These are phyloP conservation scores for Nebria brevicollis DNA, from an alignment of 2,888 invertebrate genomes.

Conservation along the genomic window DNA sequence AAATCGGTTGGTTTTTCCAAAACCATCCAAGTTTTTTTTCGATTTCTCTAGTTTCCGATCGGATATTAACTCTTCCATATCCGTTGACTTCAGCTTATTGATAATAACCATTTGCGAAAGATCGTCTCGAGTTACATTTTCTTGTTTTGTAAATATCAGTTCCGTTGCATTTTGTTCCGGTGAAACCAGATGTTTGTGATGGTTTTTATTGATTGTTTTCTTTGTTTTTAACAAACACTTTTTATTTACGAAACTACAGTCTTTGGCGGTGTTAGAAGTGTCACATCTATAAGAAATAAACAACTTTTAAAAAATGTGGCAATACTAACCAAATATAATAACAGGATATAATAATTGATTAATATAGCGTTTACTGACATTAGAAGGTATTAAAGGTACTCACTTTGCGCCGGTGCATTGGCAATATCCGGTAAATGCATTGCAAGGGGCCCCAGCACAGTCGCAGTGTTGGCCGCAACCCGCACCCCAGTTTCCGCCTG, in stretches of 20 bases:
- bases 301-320: neutral
- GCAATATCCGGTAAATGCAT: slow-evolving; percentile 10
- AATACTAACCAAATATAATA: neutral
- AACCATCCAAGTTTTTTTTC: slow-evolving; percentile 42
- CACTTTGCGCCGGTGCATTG: slow-evolving; percentile 2
- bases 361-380: neutral
- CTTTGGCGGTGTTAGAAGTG: neutral
- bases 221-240: neutral
- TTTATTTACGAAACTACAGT: neutral
- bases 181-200: neutral
- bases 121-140: neutral
- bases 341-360: neutral
- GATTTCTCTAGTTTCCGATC: slow-evolving; percentile 21
- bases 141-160: neutral
- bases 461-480: slow-evolving; percentile 4
- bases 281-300: slow-evolving; percentile 3
- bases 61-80: neutral
- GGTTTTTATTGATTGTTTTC: slow-evolving; percentile 2
- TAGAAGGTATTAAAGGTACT: neutral
- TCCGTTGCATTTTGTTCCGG: slow-evolving; percentile 9
- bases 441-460: slow-evolving; percentile 6
- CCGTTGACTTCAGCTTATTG: neutral
- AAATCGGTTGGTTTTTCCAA: slow-evolving; percentile 42
- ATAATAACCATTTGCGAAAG: slow-evolving; percentile 1
- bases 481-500: slow-evolving; percentile 3